Conservation (phyloP, 2,797 vertebrate genomes). For the Pseudochaenichthys georgianus region DNA sequence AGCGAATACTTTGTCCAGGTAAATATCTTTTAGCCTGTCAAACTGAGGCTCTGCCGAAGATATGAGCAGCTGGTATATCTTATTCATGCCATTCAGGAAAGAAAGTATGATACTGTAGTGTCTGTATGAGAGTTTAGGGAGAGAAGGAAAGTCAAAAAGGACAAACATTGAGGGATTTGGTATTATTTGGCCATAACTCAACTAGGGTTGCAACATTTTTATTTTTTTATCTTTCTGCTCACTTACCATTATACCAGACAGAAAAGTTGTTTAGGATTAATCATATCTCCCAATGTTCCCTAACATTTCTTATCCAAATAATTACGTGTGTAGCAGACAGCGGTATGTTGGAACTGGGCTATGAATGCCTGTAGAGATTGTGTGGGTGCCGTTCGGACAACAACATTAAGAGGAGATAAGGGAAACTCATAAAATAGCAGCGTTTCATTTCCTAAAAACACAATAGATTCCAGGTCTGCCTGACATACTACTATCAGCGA, state of each 20-base stretch:
- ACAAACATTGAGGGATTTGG: constrained; percentile 21
- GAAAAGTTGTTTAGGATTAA: constrained; percentile 48
- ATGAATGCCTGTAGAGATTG: constrained; percentile 63
- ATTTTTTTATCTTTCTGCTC: constrained; percentile 44
- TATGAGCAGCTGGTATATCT: constrained; percentile 23
- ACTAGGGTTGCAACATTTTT: constrained; percentile 22
- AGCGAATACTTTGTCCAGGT: constrained; percentile 46
- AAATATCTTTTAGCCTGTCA: constrained; percentile 54
- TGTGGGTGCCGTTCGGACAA: constrained; percentile 62
- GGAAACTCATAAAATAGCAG: constrained; percentile 78
- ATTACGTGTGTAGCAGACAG: constrained; percentile 39
- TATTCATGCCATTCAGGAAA: constrained; percentile 9
- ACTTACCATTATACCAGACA: constrained; percentile 48
- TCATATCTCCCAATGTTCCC: constrained; percentile 49
- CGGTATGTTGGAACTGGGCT: constrained; percentile 25
- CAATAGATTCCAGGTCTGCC: constrained; percentile 57
- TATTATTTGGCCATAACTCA: constrained; percentile 18
- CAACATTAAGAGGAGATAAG: constrained; percentile 79
- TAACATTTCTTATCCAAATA: constrained; percentile 69
- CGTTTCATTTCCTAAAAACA: constrained; percentile 86
- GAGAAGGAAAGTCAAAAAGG: background rate
- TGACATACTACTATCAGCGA: constrained; percentile 60
- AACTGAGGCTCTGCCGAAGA: constrained; percentile 40
- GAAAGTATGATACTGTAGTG: constrained; percentile 6
- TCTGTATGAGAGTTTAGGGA: constrained; percentile 7